These are phyloP conservation scores for Zaprionus lachaisei DNA, from an alignment of 1,140 invertebrate species.

Conservation along the genomic window DNA sequence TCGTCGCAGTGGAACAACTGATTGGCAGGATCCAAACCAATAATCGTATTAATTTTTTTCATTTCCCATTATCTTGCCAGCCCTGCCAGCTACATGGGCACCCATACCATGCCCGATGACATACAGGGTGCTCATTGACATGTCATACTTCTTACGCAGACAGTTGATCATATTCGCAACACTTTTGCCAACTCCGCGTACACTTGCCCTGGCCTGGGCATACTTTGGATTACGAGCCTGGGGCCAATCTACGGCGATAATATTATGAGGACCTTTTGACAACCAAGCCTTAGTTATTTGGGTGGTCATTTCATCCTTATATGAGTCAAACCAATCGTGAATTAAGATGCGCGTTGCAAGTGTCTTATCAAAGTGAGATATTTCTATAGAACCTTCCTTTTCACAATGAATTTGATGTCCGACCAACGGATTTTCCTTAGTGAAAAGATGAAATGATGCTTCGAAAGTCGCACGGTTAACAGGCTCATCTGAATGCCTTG, in stretches of 20 bases:
- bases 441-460: constrained; percentile 50
- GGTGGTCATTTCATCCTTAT: constrained; percentile 28
- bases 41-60: constrained; percentile 61
- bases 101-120: constrained; percentile 89
- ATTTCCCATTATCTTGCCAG: constrained; percentile 80
- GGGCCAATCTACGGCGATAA: constrained; percentile 86
- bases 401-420: constrained; percentile 22
- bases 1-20: constrained; percentile 83
- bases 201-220: constrained; percentile 80
- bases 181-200: constrained; percentile 82
- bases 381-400: constrained; percentile 11
- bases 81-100: constrained; percentile 87
- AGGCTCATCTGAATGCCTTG: no score
- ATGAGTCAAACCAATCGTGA: constrained; percentile 53
- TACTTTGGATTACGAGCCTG: constrained; percentile 81
- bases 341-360: constrained; percentile 51
- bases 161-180: constrained; percentile 85
- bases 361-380: constrained; percentile 45
- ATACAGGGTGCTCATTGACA: constrained; percentile 85
- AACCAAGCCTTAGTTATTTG: constrained; percentile 81
- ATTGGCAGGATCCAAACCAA: constrained; percentile 86
- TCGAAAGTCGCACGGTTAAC: no score
- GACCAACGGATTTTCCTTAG: constrained; percentile 34
- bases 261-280: constrained; percentile 84
- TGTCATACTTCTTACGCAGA: constrained; percentile 80